Conservation (phyloP, 2,888 invertebrate genomes). For the Eilema depressum region DNA sequence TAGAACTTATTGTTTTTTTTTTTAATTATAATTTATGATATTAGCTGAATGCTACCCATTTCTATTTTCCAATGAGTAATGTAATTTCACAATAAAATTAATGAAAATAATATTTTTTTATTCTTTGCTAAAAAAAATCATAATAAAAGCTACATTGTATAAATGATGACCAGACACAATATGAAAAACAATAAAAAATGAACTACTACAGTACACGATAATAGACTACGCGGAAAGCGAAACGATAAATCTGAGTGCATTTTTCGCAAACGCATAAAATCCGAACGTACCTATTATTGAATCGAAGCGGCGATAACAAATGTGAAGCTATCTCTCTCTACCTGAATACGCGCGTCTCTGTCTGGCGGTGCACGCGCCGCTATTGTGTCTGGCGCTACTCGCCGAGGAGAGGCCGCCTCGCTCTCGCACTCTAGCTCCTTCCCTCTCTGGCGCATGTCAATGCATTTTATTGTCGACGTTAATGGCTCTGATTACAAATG, state of each 20-base stretch:
- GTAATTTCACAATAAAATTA: neutral
- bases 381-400: slow-evolving; percentile 82
- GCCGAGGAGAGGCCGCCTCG: slow-evolving; percentile 64
- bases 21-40: slow-evolving; percentile 43
- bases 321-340: slow-evolving; percentile 60
- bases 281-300: slow-evolving; percentile 81
- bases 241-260: slow-evolving; percentile 80
- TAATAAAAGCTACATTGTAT: slow-evolving; percentile 13
- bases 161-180: slow-evolving; percentile 18
- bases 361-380: slow-evolving; percentile 79
- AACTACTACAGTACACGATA: slow-evolving; percentile 60
- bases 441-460: slow-evolving; percentile 77
- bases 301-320: slow-evolving; percentile 61
- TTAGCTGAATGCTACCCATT: slow-evolving; percentile 31
- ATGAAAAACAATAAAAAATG: slow-evolving; percentile 49
- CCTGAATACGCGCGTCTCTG: slow-evolving; percentile 65
- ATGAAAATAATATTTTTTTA: neutral
- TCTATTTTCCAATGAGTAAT: neutral
- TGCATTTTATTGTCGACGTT: slow-evolving; percentile 86
- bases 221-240: slow-evolving; percentile 78
- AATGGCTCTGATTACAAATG: slow-evolving; percentile 86
- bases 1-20: slow-evolving; percentile 60
- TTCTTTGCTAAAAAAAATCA: neutral
- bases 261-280: slow-evolving; percentile 85
- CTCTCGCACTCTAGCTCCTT: slow-evolving; percentile 70